These are phyloP conservation scores for Parazoanthus darwini DNA, from an alignment of 92 coral and sea anemone genomes.

Conservation along the genomic window DNA sequence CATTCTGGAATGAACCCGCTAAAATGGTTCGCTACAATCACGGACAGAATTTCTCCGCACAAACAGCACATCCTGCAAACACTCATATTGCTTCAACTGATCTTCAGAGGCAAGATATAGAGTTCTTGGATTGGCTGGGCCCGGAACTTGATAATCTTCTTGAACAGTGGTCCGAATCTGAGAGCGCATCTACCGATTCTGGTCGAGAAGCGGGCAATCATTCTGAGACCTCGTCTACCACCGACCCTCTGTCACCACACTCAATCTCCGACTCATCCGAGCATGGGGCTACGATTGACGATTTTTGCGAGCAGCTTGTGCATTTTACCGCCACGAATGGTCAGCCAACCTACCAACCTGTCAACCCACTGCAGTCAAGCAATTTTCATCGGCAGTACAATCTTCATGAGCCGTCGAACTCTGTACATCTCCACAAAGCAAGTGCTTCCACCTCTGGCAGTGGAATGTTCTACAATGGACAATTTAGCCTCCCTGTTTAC, in stretches of 20 bases:
- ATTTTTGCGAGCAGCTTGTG: conserved; percentile 80
- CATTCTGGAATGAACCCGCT: conserved; percentile 82
- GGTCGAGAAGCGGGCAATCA: conserved; percentile 68
- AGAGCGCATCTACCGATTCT: conserved; percentile 66
- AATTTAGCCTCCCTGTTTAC: conserved; percentile 34
- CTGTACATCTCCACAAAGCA: conserved; percentile 9
- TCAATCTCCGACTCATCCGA: conserved; percentile 81
- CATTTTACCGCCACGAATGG: conserved; percentile 44
- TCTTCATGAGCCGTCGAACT: background rate
- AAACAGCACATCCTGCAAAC: conserved; percentile 39
- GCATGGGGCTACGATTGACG: conserved; percentile 63
- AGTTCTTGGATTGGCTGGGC: conserved; percentile 84
- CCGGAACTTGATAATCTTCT: conserved; percentile 93
- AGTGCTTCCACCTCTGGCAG: background rate
- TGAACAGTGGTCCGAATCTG: conserved; percentile 93
- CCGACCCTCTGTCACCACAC: conserved; percentile 86
- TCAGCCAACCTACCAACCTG: conserved; percentile 14
- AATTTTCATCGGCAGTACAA: conserved; percentile 20
- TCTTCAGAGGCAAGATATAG: conserved; percentile 61
- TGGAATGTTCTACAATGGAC: conserved; percentile 41
- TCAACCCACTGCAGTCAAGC: conserved; percentile 17
- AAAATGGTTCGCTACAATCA: conserved; percentile 59
- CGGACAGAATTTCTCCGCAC: conserved; percentile 29
- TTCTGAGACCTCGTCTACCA: conserved; percentile 62
- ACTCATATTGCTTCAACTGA: conserved; percentile 42